Percentiles rank a stretch among this genome's conserved stretches.
Conservation (phyloP, 1,140 invertebrate species). For the Saxidomus purpurata region DNA sequence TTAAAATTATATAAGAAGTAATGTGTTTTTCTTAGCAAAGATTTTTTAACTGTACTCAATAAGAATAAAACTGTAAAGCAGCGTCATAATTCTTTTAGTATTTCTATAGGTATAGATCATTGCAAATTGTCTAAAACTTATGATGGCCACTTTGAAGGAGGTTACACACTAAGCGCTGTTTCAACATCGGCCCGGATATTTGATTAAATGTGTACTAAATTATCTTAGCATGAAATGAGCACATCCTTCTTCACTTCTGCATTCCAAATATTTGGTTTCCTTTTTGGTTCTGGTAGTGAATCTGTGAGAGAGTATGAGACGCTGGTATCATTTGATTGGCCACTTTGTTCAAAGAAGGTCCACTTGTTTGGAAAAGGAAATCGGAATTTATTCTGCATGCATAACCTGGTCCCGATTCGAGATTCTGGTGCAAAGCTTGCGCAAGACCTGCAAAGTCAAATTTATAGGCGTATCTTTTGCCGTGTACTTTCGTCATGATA, state of each 20-base stretch:
- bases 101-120: no score
- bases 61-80: no score
- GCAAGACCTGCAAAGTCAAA: slow-evolving; percentile 93
- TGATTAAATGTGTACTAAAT: no score
- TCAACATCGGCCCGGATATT: no score
- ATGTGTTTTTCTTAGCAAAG: no score
- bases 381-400: slow-evolving; percentile 12
- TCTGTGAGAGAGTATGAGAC: not conserved
- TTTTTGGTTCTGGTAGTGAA: not conserved
- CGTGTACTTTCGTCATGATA: slow-evolving; percentile 89
- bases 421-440: slow-evolving; percentile 67
- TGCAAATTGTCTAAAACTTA: no score
- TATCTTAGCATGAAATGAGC: no score
- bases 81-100: no score
- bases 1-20: no score
- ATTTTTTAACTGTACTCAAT: no score
- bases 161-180: no score
- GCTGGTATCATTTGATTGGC: not conserved
- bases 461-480: slow-evolving; percentile 98
- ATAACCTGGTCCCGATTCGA: slow-evolving; percentile 13
- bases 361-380: not conserved
- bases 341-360: not conserved
- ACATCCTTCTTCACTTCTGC: not conserved
- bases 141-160: no score
- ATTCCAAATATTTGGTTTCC: not conserved